A percentile compares a stretch with the other conserved stretches of the same genome.
These are phyloP conservation scores for Hylia prasina DNA, from an alignment of 2,113 vertebrate genomes.

Conservation along the genomic window DNA sequence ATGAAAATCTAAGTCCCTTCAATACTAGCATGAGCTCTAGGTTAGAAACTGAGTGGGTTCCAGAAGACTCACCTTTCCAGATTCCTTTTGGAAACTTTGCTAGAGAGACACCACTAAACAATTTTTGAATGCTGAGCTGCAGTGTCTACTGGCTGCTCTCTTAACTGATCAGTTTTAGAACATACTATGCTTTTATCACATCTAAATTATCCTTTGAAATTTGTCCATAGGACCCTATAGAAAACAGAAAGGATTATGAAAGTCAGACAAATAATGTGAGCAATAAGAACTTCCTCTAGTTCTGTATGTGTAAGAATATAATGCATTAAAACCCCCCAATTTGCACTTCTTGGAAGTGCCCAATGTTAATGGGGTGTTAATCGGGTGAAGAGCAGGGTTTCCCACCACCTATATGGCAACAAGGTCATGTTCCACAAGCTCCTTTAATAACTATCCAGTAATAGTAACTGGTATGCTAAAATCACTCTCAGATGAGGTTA, in stretches of 20 bases:
- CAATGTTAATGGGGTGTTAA: neutral
- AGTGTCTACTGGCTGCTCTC: neutral
- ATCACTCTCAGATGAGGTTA: neutral
- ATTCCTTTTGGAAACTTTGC: neutral
- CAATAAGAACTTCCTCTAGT: neutral
- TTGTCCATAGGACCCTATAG: neutral
- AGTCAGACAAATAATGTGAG: neutral
- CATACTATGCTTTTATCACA: neutral
- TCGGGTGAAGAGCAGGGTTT: neutral
- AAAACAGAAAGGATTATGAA: neutral
- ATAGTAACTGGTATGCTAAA: neutral
- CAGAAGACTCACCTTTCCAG: neutral
- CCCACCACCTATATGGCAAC: neutral
- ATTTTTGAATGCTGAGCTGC: neutral
- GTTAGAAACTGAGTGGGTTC: neutral
- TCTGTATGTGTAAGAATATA: neutral
- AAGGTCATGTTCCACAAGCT: neutral
- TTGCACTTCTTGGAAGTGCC: neutral
- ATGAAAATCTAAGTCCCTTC: neutral
- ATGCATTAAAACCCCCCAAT: neutral
- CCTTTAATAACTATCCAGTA: neutral
- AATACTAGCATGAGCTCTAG: neutral
- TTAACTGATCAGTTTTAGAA: neutral
- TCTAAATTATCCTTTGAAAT: neutral
- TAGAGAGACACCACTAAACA: neutral